These are phyloP conservation scores for Lysandra coridon DNA, from an alignment of 2,888 invertebrate genomes.

Conservation along the genomic window DNA sequence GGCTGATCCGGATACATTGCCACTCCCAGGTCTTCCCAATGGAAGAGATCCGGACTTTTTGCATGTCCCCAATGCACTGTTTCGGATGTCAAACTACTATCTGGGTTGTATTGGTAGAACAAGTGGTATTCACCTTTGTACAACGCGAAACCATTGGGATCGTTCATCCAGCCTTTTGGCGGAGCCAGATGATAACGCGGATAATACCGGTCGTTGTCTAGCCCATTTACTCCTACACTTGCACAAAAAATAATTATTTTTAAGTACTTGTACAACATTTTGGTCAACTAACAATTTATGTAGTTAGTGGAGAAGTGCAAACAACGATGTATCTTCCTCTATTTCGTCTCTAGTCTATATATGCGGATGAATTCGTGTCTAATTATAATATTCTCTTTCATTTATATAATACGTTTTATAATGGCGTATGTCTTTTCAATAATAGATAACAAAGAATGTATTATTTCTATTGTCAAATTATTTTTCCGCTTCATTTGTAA, in stretches of 20 bases:
- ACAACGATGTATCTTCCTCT: background rate
- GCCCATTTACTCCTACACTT: background rate
- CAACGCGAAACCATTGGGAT: constrained; percentile 76
- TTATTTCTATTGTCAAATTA: constrained; percentile 11
- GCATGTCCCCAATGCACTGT: constrained; percentile 77
- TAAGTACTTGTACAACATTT: background rate
- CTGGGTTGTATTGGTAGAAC: constrained; percentile 75
- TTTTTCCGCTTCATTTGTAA: background rate
- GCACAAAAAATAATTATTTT: background rate
- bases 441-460: background rate
- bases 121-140: constrained; percentile 66
- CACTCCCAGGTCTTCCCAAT: constrained; percentile 71
- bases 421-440: background rate
- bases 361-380: constrained; percentile 7
- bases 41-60: constrained; percentile 64
- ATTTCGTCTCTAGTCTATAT: background rate
- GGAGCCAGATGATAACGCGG: constrained; percentile 64
- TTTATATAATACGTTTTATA: background rate
- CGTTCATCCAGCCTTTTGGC: constrained; percentile 75
- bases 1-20: constrained; percentile 67
- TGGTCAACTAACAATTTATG: background rate
- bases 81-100: constrained; percentile 55
- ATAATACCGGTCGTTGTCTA: constrained; percentile 47
- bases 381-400: background rate
- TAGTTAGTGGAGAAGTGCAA: background rate